Base-by-base conservation (phyloP, 2,797 vertebrate genomes). In the Phoxinus dragarum region DNA sequence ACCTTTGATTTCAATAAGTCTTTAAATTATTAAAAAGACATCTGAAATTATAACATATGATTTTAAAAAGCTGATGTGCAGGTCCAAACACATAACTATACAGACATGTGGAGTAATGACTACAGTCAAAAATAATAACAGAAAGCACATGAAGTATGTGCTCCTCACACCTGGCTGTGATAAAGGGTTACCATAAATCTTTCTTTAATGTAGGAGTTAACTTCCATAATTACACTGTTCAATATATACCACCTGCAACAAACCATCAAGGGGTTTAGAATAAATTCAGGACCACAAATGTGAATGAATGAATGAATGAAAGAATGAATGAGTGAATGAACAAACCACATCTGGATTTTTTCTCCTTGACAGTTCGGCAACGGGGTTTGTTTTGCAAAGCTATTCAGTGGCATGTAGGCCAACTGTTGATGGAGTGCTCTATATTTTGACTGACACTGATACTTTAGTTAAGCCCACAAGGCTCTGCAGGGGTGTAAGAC, bases 371-470 rank as follows among this genome's bases (percentile, higher is more conserved):
- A 92, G 92, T 94, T 89, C n/a, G 76, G 83, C 93, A 89, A 91
- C 92, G 68, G 59, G 91, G 89, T 93, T 92, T 93, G 92, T 94
- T 94, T 95, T 92, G 93, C 90, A 89, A 92, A 90, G 92, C 90
- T 87, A 72, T 81, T 88, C 83, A 88, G 92, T 91, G 92, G 59
- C 91, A 90, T 89, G 90, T 93, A 93, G 93, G 91, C 92, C 91
- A 92, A 92, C 91, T 93, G 93, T 90, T 93, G 92, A 85, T 90
- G 86, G 89, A 89, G 89, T 81, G 67, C 93, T 90, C 91, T 81
- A 92, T 88, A 88, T 89, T 88, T 92, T 94, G 93, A 91, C 94
- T 92, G 92, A 94, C 90, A 94, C 91, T 93, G 95, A 95, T 94
- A 94, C 92, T 90, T 84, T 72, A 68, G 90, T 84, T 93, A 91